A percentile compares a stretch with the other conserved stretches of the same genome.
These are phyloP conservation scores for Cataglyphis altisquamis DNA, from an alignment of 2,888 invertebrate genomes.

Conservation along the genomic window DNA sequence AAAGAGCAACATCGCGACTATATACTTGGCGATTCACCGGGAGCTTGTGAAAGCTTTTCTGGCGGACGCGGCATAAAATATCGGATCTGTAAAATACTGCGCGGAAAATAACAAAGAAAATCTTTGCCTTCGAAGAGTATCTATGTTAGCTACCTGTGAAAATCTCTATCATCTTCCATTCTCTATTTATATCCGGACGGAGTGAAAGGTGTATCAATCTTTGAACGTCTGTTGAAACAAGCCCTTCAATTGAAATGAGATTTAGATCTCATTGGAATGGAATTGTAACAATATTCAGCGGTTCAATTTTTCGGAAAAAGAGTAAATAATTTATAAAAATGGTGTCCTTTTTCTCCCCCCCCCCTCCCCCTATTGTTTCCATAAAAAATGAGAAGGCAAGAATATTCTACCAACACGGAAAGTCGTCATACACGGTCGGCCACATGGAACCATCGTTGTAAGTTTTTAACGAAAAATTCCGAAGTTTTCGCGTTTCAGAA, in stretches of 20 bases:
- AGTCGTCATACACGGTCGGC: conserved; percentile 16
- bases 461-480: conserved; percentile 51
- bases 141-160: conserved; percentile 19
- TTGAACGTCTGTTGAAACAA: neutral
- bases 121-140: conserved; percentile 5
- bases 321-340: conserved; percentile 19
- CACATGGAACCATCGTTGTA: conserved; percentile 28
- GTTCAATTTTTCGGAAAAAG: neutral
- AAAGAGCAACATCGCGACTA: conserved; percentile 48
- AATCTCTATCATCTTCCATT: conserved; percentile 17
- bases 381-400: conserved; percentile 20
- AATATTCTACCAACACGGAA: conserved; percentile 5
- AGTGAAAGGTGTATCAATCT: conserved; percentile 12
- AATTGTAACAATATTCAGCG: neutral
- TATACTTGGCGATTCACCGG: conserved; percentile 35
- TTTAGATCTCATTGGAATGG: neutral
- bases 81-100: conserved; percentile 37
- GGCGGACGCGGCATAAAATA: conserved; percentile 48
- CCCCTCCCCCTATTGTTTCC: neutral
- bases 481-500: conserved; percentile 26
- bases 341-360: neutral
- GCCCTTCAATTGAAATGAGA: neutral
- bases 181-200: neutral
- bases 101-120: conserved; percentile 36
- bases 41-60: conserved; percentile 41